A percentile compares a stretch with the other conserved stretches of the same genome.
phyloP scores from a whole-genome alignment of 1,140 invertebrate species.

The Harpegnathos saltator region DNA sequence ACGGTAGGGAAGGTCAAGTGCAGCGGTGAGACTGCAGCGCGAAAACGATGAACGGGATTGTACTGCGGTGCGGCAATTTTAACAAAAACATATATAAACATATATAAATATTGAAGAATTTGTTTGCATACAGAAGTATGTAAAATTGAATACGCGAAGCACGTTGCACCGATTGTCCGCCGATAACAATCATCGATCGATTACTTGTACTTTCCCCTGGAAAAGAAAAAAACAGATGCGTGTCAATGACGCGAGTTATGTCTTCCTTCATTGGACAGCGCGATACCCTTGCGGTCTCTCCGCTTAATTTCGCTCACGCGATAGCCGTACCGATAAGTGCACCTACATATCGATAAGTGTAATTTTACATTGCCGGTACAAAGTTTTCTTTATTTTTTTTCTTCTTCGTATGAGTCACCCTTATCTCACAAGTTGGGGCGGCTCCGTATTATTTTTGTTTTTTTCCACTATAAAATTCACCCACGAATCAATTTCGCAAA shows the following conservation, averaged over 20 bases:
- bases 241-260: not conserved
- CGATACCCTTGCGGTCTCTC: not conserved
- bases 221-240: not conserved
- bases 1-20: constrained; percentile 25
- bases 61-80: not conserved
- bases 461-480: constrained; percentile 1
- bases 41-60: not conserved
- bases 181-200: constrained; percentile 1
- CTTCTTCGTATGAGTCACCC: not conserved
- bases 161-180: not conserved
- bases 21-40: constrained; percentile 16
- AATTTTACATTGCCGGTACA: constrained; percentile 5
- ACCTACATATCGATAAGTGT: too few species aligned
- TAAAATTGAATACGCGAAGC: not conserved
- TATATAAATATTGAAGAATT: too few species aligned
- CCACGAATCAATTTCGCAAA: too few species aligned
- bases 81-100: not conserved
- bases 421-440: constrained; percentile 25
- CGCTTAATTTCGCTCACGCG: constrained; percentile 49
- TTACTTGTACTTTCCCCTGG: not conserved
- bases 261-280: not conserved
- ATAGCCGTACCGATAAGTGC: too few species aligned
- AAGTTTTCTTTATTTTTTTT: not conserved
- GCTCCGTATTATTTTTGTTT: not conserved
- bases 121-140: too few species aligned